Base-by-base conservation (phyloP, 2,797 vertebrate genomes). In the Mormyrops attenuatus region DNA sequence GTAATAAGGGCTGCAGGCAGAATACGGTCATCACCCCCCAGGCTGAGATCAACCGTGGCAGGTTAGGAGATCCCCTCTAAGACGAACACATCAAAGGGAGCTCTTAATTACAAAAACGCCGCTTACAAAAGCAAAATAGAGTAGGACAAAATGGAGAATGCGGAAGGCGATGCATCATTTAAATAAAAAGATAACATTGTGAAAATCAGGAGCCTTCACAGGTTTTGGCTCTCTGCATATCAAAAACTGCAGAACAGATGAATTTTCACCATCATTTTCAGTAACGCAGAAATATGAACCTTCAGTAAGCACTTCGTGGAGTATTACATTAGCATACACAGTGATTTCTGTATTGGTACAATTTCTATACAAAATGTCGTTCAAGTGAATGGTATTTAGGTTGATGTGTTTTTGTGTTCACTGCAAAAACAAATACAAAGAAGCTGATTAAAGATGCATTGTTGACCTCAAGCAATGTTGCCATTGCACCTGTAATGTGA, bases 401-500 rank as follows among this genome's bases (percentile, higher is more conserved):
- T 11, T 11, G 38, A 82, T 8, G 2, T n/a, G 41, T 44, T n/a
- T 82, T 22, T 82, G 20, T 11, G 17, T 47, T 82, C 41, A 47
- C 41, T 6, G 41, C 17, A n/a, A 82, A 82, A 22, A 82, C 77
- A 77, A 34, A 38, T 34, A 38, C 13, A 80, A 20, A 47, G 15
- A 82, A 47, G 77, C 77, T 82, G 77, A 82, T 47, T 82, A n/a
- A 47, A 82, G 20, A 20, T n/a, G 8, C 41, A 44, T 82, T 82
- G 41, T 34, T 82, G 77, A 82, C 77, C 77, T n/a, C 53, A 60
- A 38, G n/a, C 38, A n/a, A 89, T 80, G 80, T n/a, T 50, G 66
- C 41, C 63, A 77, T 77, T 38, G 34, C 69, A 77, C 69, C 77
- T 82, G 77, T 82, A 82, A 44, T 82, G 38, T 44, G 41, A 77